A percentile compares a stretch with the other conserved stretches of the same genome.
Conservation (phyloP, 2,888 invertebrate genomes). For the Gibbula magus region DNA sequence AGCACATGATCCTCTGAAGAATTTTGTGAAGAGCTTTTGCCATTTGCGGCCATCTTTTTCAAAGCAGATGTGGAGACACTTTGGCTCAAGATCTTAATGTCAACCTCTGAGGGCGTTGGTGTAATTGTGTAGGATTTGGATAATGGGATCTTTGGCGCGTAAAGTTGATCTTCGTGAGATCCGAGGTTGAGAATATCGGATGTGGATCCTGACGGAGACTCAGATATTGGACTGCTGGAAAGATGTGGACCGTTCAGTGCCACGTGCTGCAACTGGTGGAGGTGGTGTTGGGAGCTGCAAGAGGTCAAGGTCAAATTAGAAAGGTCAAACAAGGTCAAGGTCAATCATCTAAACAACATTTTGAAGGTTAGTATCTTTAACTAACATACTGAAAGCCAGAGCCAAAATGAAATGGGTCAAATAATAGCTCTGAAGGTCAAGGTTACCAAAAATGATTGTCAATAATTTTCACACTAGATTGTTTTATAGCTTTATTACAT, state of each 20-base stretch:
- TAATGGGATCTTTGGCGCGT: not conserved
- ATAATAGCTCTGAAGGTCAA: too few species aligned
- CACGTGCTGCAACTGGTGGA: not conserved
- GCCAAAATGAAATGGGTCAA: too few species aligned
- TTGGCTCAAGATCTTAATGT: not conserved
- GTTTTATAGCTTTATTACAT: too few species aligned
- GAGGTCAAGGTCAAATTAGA: not conserved
- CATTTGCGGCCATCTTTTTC: not conserved
- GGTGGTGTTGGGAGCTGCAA: not conserved
- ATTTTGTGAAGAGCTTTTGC: not conserved
- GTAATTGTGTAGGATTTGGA: constrained; percentile 14
- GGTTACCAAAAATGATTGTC: too few species aligned
- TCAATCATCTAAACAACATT: too few species aligned
- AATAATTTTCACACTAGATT: too few species aligned
- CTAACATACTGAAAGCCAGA: too few species aligned
- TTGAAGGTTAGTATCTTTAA: too few species aligned
- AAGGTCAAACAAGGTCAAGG: too few species aligned
- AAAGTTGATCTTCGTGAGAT: not conserved
- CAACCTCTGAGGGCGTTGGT: not conserved
- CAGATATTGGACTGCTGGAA: not conserved
- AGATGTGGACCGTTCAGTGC: not conserved
- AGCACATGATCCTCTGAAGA: not conserved
- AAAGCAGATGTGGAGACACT: not conserved
- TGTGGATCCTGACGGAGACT: not conserved
- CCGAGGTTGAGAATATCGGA: not conserved